Base-by-base conservation (phyloP, 2,797 vertebrate species). In the Emydoidea blandingii region DNA sequence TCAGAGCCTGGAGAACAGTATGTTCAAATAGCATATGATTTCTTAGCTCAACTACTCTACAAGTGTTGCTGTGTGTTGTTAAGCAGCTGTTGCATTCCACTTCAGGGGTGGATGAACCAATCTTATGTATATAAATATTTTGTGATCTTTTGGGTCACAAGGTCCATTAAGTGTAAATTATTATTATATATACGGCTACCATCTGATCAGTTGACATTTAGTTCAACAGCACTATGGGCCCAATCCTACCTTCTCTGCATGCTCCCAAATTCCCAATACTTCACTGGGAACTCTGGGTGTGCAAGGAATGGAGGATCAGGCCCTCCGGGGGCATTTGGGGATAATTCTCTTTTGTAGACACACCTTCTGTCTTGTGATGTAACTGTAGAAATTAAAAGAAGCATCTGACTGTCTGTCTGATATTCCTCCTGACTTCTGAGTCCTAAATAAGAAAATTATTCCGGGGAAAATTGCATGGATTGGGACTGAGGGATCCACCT, bases 371-470 rank as follows among this genome's bases (percentile, higher is more conserved):
- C 83, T 88, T 2, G 1, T 57, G 54, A 41, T 14, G 76, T 53
- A 83, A 65, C 10, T 23, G 4, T 27, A 79, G 79, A 92, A 95
- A 95, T 53, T 34, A 85, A 87, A 86, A 93, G 81, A 56, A 92
- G 34, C 49, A 85, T 47, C 76, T 93, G 81, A 62, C 37, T 85
- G 23, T 81, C 72, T 85, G 29, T 72, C 16, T 27, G 72, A 52
- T 92, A 53, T 74, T 86, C 65, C 84, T 87, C 78, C 12, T 76
- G 62, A 79, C 79, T 34, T 93, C 92, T 59, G 85, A 85, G 56
- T 41, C 0, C 0, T 89, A 93, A 96, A 91, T 94, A 93, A 96
- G 88, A 96, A 89, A 76, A 80, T 41, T 72, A 41, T 82, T 88
- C 88, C 29, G 76, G 94, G 95, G 90, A 80, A 95, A 95, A 91